Conservation (phyloP, 2,888 invertebrate species). For the Drosophila tripunctata region DNA sequence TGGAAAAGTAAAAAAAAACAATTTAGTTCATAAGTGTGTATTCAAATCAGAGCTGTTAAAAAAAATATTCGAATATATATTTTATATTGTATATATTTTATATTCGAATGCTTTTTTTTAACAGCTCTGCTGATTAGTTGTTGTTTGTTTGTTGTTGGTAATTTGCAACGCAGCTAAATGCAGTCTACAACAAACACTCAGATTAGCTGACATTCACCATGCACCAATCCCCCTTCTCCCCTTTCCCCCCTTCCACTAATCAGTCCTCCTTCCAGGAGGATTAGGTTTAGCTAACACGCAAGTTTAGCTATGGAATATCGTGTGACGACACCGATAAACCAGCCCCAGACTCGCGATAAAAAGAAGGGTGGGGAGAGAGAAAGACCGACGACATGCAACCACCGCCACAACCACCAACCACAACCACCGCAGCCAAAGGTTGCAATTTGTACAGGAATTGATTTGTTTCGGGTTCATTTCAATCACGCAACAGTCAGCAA, state of each 20-base stretch:
- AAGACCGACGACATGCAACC: slow-evolving; percentile 56
- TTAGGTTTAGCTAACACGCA: slow-evolving; percentile 80
- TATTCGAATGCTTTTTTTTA: too few relatives aligned
- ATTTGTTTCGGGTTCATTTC: slow-evolving; percentile 60
- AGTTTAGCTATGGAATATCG: slow-evolving; percentile 59
- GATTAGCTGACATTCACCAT: slow-evolving; percentile 69
- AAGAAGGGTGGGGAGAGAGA: too few relatives aligned
- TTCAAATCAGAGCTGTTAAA: too few relatives aligned
- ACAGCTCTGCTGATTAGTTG: slow-evolving; percentile 64
- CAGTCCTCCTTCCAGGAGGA: slow-evolving; percentile 47
- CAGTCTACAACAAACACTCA: slow-evolving; percentile 17
- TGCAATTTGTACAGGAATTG: slow-evolving; percentile 75
- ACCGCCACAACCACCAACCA: slow-evolving; percentile 4
- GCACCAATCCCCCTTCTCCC: slow-evolving; percentile 8
- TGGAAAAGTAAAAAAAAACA: too few relatives aligned
- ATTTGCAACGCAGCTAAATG: slow-evolving; percentile 54
- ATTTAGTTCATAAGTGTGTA: too few relatives aligned
- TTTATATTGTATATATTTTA: too few relatives aligned
- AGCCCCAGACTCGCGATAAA: too few relatives aligned
- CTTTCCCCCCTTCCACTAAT: neutral
- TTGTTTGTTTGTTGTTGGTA: slow-evolving; percentile 29
- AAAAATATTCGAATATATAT: too few relatives aligned
- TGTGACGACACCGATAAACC: slow-evolving; percentile 69
- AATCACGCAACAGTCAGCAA: slow-evolving; percentile 54
- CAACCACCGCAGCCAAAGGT: slow-evolving; percentile 27